Evolutionary conservation across 1,140 invertebrate genomes (phyloP), one percentile per base, ranked within the genome.

Genomic region (Brachionus paranguensis): DNA sequence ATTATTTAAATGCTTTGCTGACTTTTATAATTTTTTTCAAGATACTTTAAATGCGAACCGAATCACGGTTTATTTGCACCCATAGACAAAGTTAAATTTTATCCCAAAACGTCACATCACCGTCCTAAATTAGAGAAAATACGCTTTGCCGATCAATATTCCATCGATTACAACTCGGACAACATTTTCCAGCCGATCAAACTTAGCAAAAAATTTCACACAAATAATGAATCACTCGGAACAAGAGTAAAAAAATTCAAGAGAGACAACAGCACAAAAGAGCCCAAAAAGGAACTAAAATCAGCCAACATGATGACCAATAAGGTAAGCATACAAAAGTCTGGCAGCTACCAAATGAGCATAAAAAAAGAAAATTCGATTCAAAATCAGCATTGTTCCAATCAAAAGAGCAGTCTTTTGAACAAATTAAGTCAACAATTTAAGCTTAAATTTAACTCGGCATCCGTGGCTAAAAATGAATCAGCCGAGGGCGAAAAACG

Each of bases 11-110:
- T 50, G 43, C 43, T 76, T 76, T 50, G n/a, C 17, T 29, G 17
- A 72, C 27, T 50, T 76, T 76, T 76, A 27, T 27, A 24, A 20
- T 76, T 76, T 50, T 43, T 45, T 27, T 74, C n/a, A 74, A 76
- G 72, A 76, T 90, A 89, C 85, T 90, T 90, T 85, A 84, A 86
- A 17, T 89, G 88, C 85, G 53, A 78, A 37, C 84, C 85, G 7
- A 87, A 87, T 37, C 87, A 88, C 83, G 89, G 89, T 14, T 87
- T 89, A 79, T 89, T 89, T 85, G 89, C 88, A 20, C 88, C 88
- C 8, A 81, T 86, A 50, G 87, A 87, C 12, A 88, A 88, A 85
- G 87, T 89, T 12, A 41, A 78, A 74, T 33, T 81, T 11, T 20
- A 70, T 17, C 27, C 27, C 10, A 7, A n/a, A 29, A 1, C 65